Base-by-base conservation (phyloP, 2,888 invertebrate genomes). In the Entomobrya multifasciata region DNA sequence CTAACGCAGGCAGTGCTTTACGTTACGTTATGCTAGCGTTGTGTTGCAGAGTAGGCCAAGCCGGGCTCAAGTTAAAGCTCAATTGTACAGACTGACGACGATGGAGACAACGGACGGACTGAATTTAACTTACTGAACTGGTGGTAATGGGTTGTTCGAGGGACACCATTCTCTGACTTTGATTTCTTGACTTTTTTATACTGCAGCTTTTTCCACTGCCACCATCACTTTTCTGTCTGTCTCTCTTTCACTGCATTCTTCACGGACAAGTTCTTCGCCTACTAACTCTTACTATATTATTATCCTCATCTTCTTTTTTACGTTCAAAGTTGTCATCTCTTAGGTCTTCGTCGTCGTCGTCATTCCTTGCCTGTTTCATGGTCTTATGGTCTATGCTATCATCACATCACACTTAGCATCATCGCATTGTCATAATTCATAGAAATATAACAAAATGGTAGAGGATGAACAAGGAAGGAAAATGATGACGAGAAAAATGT, bases 71-170 rank as follows among this genome's bases (percentile, higher is more conserved):
- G 27, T 36, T 27, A 67, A 84, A 84, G 84, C 84, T 78, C 84
- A 77, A 77, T 72, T 78, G 78, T 79, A 77, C 70, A 55, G 44
- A 55, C 52, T 36, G 20, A 44, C 62, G 25, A 72, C 52, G 52
- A 22, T 1, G 25, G 20, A 30, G 62, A 65, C 65, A 25, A 65
- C 65, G 15, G 49, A 72, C 70, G 52, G 70, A 72, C 52, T 76
- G 41, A 82, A 55, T 85, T 70, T 85, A 82, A 74, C 82, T 82
- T 84, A 55, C 44, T 60, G 79, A 78, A 60, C 78, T 65, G 41
- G 77, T 78, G 60, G 78, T 78, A 85, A 85, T 85, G 85, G 85
- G 78, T 60, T 84, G 60, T 60, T 84, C 47, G 47, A 72, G 52
- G 70, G 72, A 57, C n/a, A 76, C 74, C 22, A 72, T 27, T 52